phyloP scores from a whole-genome alignment of 2,888 invertebrate species.

The Oligia latruncula region DNA sequence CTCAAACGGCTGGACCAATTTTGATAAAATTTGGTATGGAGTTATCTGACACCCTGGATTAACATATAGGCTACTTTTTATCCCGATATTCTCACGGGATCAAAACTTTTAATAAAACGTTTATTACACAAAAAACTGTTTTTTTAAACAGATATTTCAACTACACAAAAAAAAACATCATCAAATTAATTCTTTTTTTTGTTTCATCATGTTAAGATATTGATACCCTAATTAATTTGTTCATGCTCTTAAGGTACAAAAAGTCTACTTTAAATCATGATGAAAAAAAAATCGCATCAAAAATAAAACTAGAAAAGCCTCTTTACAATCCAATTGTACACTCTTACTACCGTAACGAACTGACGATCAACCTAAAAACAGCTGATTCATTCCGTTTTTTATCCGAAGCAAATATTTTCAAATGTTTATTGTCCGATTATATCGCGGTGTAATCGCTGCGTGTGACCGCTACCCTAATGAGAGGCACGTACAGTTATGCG shows the following conservation, averaged over 20 bases:
- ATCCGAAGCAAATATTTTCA: conserved; percentile 45
- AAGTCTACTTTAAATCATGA: background rate
- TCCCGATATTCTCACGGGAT: too few relatives aligned
- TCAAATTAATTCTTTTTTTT: too few relatives aligned
- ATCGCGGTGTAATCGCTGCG: conserved; percentile 57
- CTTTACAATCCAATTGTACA: conserved; percentile 1
- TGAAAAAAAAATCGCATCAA: background rate
- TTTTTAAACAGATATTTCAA: too few relatives aligned
- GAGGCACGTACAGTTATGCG: conserved; percentile 75
- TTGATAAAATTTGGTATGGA: too few relatives aligned
- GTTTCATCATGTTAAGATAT: too few relatives aligned
- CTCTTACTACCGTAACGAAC: conserved; percentile 27
- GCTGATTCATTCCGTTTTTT: conserved; percentile 61
- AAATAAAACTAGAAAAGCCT: conserved; percentile 1
- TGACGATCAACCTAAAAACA: conserved; percentile 33
- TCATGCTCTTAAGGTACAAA: background rate
- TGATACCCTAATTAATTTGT: background rate
- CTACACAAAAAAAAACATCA: too few relatives aligned
- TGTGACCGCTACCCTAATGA: conserved; percentile 72
- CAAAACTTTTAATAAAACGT: too few relatives aligned
- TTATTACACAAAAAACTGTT: too few relatives aligned
- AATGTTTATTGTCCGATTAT: conserved; percentile 57
- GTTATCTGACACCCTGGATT: too few relatives aligned
- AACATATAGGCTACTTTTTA: too few relatives aligned
- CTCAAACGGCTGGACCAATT: too few relatives aligned